Conservation (phyloP, 2,888 invertebrate species). For the Romanomermis culicivorax region DNA sequence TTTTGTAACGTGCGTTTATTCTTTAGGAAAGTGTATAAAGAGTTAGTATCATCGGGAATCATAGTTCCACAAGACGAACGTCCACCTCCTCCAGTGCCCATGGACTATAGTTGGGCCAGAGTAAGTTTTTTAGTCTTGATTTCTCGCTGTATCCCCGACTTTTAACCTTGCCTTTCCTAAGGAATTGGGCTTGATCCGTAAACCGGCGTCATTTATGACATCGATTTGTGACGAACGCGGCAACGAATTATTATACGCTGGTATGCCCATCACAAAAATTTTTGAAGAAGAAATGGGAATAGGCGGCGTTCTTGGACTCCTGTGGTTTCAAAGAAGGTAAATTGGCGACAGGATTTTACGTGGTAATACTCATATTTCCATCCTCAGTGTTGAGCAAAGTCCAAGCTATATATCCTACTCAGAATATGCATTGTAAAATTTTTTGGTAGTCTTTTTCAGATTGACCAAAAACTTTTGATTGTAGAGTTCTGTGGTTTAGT, state of each 20-base stretch:
- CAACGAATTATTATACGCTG: slow-evolving; percentile 85
- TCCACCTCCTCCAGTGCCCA: slow-evolving; percentile 96
- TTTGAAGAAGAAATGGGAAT: slow-evolving; percentile 84
- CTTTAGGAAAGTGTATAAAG: slow-evolving; percentile 34
- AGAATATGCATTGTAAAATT: too few relatives aligned
- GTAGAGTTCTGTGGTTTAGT: too few relatives aligned
- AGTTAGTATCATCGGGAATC: slow-evolving; percentile 52
- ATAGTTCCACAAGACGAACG: slow-evolving; percentile 71
- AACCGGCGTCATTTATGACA: slow-evolving; percentile 97
- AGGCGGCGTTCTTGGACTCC: slow-evolving; percentile 80
- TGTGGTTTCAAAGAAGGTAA: slow-evolving; percentile 78
- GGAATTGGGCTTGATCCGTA: slow-evolving; percentile 88
- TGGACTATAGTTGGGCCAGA: slow-evolving; percentile 97
- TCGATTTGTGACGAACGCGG: slow-evolving; percentile 97
- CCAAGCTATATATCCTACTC: too few relatives aligned
- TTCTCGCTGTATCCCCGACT: neutral
- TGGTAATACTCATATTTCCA: neutral
- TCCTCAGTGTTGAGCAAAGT: too few relatives aligned
- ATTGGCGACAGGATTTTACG: too few relatives aligned
- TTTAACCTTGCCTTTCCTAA: too few relatives aligned
- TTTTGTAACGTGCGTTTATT: too few relatives aligned
- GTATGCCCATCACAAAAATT: slow-evolving; percentile 55
- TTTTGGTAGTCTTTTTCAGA: too few relatives aligned
- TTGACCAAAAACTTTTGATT: too few relatives aligned
- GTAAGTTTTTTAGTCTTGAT: slow-evolving; percentile 21